Percentiles rank a stretch among this genome's conserved stretches.
Evolutionary conservation across 2,113 vertebrate genomes (phyloP).

Genomic region (Neoarius graeffei): DNA sequence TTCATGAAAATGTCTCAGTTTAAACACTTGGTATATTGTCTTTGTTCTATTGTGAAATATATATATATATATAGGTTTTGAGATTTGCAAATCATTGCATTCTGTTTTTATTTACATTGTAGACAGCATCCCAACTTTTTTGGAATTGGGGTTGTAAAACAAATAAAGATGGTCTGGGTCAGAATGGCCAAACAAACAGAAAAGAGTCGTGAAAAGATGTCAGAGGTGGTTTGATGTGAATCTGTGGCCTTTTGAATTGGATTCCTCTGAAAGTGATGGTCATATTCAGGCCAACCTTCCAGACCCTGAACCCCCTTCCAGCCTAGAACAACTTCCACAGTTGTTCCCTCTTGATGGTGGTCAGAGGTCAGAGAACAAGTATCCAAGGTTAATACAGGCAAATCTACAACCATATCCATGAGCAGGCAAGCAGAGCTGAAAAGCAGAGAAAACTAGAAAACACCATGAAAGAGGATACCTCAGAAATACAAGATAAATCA

Average conservation of each 20-base stretch:
- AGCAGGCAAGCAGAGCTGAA: background rate
- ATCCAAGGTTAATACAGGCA: background rate
- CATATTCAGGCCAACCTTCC: background rate
- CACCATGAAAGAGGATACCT: background rate
- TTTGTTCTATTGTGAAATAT: too few species aligned
- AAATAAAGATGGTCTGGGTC: background rate
- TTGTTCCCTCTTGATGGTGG: background rate
- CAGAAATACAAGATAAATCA: constrained; percentile 6
- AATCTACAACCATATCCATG: background rate
- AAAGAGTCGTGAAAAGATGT: background rate
- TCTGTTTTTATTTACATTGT: too few species aligned
- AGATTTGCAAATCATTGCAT: too few species aligned
- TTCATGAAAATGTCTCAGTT: too few species aligned
- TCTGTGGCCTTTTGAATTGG: background rate
- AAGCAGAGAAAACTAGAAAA: background rate
- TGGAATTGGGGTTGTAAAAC: too few species aligned
- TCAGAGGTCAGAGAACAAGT: background rate
- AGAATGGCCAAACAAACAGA: background rate
- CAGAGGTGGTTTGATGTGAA: background rate
- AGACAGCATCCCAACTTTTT: too few species aligned
- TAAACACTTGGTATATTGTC: too few species aligned
- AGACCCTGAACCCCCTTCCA: background rate
- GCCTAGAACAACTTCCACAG: background rate
- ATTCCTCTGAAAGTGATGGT: background rate
- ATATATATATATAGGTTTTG: too few species aligned